Conservation (phyloP, 1,140 invertebrate genomes). For the Pseudomyrmex dendroicus region DNA sequence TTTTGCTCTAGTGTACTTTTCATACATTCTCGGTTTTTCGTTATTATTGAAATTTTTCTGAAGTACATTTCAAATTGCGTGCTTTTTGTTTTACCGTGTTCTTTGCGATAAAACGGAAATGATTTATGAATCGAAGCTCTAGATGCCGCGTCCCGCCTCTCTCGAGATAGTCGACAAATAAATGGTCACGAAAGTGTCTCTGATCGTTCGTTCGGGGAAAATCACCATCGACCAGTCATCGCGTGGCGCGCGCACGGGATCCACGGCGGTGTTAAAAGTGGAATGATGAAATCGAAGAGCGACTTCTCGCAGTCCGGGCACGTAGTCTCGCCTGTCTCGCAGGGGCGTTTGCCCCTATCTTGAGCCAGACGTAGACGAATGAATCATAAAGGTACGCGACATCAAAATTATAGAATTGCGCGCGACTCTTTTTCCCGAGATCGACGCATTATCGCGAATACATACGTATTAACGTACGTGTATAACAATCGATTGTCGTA, state of each 20-base stretch:
- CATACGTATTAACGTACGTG: too few species aligned
- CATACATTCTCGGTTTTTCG: too few species aligned
- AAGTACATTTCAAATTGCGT: neutral
- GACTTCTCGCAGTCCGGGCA: conserved; percentile 35
- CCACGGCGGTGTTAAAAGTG: conserved; percentile 37
- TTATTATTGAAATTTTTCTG: neutral
- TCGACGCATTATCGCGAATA: conserved; percentile 3
- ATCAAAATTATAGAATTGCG: conserved; percentile 39
- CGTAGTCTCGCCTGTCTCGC: conserved; percentile 35
- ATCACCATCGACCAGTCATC: conserved; percentile 20
- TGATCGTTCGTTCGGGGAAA: conserved; percentile 18
- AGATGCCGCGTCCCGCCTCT: too few species aligned
- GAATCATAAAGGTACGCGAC: conserved; percentile 51
- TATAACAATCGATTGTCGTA: neutral
- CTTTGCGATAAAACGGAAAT: neutral
- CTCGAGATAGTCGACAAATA: neutral
- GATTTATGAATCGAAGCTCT: neutral
- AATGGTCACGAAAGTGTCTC: conserved; percentile 39
- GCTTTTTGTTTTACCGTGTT: neutral
- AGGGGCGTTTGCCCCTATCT: conserved; percentile 33
- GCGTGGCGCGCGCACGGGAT: conserved; percentile 21
- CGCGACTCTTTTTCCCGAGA: neutral
- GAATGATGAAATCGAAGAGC: conserved; percentile 44
- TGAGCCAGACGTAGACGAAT: conserved; percentile 49
- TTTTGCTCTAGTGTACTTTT: neutral